Base-by-base conservation (phyloP, 2,888 invertebrate genomes). In the Phania funesta region DNA sequence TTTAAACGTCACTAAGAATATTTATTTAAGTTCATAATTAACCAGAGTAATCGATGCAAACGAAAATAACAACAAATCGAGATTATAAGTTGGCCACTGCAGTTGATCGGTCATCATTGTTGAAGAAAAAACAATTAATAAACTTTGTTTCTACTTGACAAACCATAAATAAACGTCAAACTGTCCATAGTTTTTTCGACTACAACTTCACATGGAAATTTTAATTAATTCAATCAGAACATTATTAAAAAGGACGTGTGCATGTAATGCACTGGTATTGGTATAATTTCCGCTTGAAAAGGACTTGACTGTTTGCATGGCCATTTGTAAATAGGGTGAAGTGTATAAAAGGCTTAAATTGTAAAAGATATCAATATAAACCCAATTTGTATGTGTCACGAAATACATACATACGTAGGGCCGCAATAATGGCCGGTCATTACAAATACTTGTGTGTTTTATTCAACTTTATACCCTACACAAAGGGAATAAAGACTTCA, bases 1-100 rank as follows among this genome's bases (percentile, higher is more conserved):
- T 52, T 11, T 22, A 32, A 56, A 32, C 24, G 6, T 13, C 18
- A 74, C 56, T 18, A 48, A 56, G 48, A 38, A 46, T 26, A 38
- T 38, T 26, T 56, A 74, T 74, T 38, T 56, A 26, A 18, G 26
- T 38, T 46, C n/a, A 54, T 35, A 54, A 64, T 56, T 64, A 56
- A 64, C 44, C 64, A 44, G 32, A 44, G 48, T 65, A 18, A 65
- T 35, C 6, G 24, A 16, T 24, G 11, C 5, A 18, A 54, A 52
- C 26, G 26, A 13, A 38, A 65, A 13, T 38, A 18, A 35, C n/a
- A 65, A 32, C 11, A 22, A 60, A 26, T 0, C 13, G 16, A 11
- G 3, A 44, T 16, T 29, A 41, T 11, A 32, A 48, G 7, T n/a
- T 46, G 35, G 20, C 38, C 18, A 11, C 16, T 35, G 56, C 24